A percentile compares a stretch with the other conserved stretches of the same genome.
Evolutionary conservation across 2,113 vertebrate genomes (phyloP).

Genomic region (Butorides virescens): DNA sequence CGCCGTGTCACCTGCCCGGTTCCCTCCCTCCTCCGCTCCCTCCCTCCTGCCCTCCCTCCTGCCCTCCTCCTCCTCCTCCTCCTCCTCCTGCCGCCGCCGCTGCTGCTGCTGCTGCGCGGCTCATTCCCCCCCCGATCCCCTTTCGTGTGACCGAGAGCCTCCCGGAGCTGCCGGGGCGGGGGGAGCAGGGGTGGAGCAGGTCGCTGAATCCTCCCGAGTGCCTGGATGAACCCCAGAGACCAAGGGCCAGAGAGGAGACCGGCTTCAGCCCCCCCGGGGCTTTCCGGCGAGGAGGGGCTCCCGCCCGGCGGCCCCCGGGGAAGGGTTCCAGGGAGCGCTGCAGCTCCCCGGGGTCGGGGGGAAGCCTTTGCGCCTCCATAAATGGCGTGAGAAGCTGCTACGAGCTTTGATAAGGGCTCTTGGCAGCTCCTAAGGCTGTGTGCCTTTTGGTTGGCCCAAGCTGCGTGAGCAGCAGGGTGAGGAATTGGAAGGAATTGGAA

Average conservation of each 20-base stretch:
- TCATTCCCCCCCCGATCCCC: background rate
- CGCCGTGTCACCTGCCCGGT: constrained; percentile 8
- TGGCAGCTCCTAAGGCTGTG: background rate
- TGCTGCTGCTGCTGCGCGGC: too few relatives aligned
- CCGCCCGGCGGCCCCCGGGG: fast-evolving
- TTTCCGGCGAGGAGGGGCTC: background rate
- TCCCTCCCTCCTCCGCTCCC: background rate
- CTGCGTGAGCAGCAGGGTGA: background rate
- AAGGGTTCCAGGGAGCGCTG: background rate
- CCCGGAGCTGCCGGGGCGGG: background rate
- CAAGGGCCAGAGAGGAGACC: background rate
- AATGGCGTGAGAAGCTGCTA: background rate
- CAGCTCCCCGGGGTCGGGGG: background rate
- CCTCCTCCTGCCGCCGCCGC: background rate
- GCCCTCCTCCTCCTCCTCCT: background rate
- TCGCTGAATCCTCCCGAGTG: background rate
- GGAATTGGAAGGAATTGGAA: background rate
- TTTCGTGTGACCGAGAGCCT: background rate
- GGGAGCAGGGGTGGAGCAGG: background rate
- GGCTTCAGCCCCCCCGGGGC: background rate
- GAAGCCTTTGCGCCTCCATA: background rate
- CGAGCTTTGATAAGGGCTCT: background rate
- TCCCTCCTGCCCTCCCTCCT: background rate
- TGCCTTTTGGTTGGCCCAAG: background rate
- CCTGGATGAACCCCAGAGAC: background rate